A percentile compares a stretch with the other conserved stretches of the same genome.
phyloP scores from a whole-genome alignment of 92 coral and sea anemone genomes.

The Umimayanthus chanpuru region DNA sequence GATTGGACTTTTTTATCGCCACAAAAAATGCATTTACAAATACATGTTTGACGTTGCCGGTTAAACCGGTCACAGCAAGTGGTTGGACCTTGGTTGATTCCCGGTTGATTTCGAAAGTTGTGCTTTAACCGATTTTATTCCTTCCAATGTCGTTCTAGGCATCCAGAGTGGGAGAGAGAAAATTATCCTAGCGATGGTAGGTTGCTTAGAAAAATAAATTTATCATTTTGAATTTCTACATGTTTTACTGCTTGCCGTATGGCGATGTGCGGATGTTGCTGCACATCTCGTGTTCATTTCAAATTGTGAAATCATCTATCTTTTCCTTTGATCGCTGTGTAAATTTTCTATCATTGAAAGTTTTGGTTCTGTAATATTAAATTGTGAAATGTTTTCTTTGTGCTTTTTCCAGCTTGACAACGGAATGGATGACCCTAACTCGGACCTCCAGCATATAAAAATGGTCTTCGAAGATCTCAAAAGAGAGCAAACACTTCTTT shows the following conservation, averaged over 20 bases:
- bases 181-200: constrained; percentile 4
- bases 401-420: constrained; percentile 41
- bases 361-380: neutral
- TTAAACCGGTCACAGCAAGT: neutral
- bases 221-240: neutral
- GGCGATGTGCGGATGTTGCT: neutral
- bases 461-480: constrained; percentile 47
- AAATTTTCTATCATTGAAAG: neutral
- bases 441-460: constrained; percentile 37
- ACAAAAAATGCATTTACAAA: neutral
- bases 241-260: neutral
- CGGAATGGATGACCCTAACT: constrained; percentile 28
- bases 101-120: neutral
- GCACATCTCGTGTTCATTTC: neutral
- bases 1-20: neutral
- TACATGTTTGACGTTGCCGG: neutral
- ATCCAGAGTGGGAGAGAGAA: neutral
- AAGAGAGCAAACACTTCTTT: constrained; percentile 55
- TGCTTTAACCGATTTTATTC: neutral
- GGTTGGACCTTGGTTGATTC: too few relatives aligned
- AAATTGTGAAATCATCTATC: neutral
- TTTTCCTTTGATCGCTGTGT: neutral
- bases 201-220: neutral
- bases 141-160: neutral
- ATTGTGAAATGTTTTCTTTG: neutral